Evolutionary conservation across 2,797 vertebrate genomes (phyloP), one percentile per base, ranked within the genome.

Genomic region (Danio jaintianensis): DNA sequence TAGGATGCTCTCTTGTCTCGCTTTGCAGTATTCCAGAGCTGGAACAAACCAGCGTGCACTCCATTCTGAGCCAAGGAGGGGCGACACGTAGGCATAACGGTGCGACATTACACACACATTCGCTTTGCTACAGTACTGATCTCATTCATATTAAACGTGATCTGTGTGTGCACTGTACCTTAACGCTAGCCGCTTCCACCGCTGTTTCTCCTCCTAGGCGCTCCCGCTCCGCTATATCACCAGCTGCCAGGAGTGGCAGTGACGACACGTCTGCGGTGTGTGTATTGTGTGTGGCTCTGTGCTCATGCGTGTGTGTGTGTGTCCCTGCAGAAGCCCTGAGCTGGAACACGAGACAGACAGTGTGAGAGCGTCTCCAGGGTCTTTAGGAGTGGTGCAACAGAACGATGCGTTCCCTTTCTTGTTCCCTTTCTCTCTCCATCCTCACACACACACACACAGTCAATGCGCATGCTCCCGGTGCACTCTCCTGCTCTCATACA

Each of bases 361-460:
- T 73, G 61, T 58, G 85, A 85, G 89, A 87, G 88, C 77, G 88
- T 82, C 75, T 88, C 86, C 82, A 88, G 89, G 81, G 84, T 91
- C 93, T 85, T 87, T 79, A 89, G 87, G 53, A 87, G 84, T 22
- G 87, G 87, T 90, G 91, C 91, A 86, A 84, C 83, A 84, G 72
- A 82, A 81, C 20, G 70, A 48, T 55, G 64, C 36, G 77, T 83
- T 83, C 77, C 63, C 56, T 73, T 61, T 64, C 61, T 79, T 52
- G 42, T 56, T 74, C 50, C 38, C 42, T 40, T 70, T 20, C 20
- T 9, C 75, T 12, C 71, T 47, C 70, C 2, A 3, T 63, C 22
- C 72, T 53, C 80, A 50, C 76, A 29, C 72, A 36, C 20, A 29
- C 67, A 36, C 11, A 10, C 58, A 43, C 61, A 68, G 71, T 29